Evolutionary conservation across 2,797 vertebrate genomes (phyloP), one percentile per base, ranked within the genome.

Genomic region (Tragopan temminckii): DNA sequence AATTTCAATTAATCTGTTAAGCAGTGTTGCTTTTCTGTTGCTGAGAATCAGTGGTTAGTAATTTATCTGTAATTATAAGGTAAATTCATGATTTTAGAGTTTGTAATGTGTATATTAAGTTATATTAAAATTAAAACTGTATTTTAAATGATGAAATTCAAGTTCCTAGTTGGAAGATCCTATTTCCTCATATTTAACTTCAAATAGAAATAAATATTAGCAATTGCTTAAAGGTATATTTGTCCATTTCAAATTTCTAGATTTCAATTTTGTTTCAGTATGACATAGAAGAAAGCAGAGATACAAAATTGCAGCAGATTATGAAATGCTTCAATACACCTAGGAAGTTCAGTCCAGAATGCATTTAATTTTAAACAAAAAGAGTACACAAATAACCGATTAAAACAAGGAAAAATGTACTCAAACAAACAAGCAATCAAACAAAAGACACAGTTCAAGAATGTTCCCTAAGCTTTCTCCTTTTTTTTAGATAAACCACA

Each of bases 211-310:
- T 46, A 2, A 57, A 62, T 76, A 88, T 69, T 76, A 88, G 8
- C 38, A 46, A 88, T 88, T 94, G 13, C 46, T 86, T 85, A 84
- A 85, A 83, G 74, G 69, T n/a, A 80, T 8, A 66, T 83, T 83
- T 89, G 25, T 93, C 72, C 59, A 46, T 83, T 93, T 91, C 62
- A 84, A 69, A 6, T 46, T 75, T 84, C 80, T 79, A 62, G 63
- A 88, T 94, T 91, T 75, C 77, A 93, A 13, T 38, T 80, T 81
- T 40, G 13, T 40, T 90, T 86, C 33, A 29, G 50, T 62, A 50
- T 69, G 59, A 84, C 35, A 25, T 88, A 38, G 85, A 85, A 88
- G 18, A 91, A 72, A 1, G 5, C 10, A 66, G 17, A 88, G 35
- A 83, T 57, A 53, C 7, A 15, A 57, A 4, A 53, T 4, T 16